A percentile compares a stretch with the other conserved stretches of the same genome.
Evolutionary conservation across 30 jellyfish, hydroid and myxozoan genomes (phyloP).

Genomic region (Aurelia sp.): DNA sequence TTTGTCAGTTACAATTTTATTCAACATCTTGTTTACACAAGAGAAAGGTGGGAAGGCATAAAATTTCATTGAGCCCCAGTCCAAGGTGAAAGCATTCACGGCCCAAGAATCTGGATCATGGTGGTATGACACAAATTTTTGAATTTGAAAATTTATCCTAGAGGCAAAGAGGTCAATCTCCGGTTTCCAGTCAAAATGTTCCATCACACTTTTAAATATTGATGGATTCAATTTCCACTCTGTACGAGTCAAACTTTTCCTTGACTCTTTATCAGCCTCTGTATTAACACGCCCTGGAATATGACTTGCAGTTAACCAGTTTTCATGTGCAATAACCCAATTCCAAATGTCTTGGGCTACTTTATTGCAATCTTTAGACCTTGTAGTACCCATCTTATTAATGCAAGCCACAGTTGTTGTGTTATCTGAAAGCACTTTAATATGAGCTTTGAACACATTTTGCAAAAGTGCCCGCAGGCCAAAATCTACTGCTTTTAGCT

Average conservation of each 20-base stretch:
- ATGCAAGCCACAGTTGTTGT: slow-evolving; percentile 37
- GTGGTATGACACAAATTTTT: slow-evolving; percentile 10
- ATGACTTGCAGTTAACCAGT: slow-evolving; percentile 55
- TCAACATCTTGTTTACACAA: slow-evolving; percentile 1
- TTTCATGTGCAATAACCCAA: slow-evolving; percentile 4
- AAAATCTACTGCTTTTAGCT: slow-evolving; percentile 32
- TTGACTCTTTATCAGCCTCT: slow-evolving; percentile 45
- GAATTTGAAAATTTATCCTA: slow-evolving; percentile 17
- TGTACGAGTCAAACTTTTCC: neutral
- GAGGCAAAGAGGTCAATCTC: slow-evolving; percentile 52
- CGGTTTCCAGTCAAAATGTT: neutral
- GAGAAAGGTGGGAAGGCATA: slow-evolving; percentile 62
- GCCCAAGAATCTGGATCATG: slow-evolving; percentile 47
- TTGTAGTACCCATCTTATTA: slow-evolving; percentile 56
- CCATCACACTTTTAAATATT: neutral
- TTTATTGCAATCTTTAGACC: slow-evolving; percentile 14
- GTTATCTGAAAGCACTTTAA: slow-evolving; percentile 31
- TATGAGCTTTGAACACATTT: neutral
- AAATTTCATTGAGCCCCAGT: neutral
- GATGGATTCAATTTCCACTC: slow-evolving; percentile 46
- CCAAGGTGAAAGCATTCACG: neutral
- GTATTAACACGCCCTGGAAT: slow-evolving; percentile 41
- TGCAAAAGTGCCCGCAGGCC: slow-evolving; percentile 18
- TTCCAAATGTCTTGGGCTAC: slow-evolving; percentile 38
- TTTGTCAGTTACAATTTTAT: slow-evolving; percentile 20